These are phyloP conservation scores for Clytia hemisphaerica DNA, from an alignment of 30 jellyfish, hydroid and myxozoan species.

Conservation along the genomic window DNA sequence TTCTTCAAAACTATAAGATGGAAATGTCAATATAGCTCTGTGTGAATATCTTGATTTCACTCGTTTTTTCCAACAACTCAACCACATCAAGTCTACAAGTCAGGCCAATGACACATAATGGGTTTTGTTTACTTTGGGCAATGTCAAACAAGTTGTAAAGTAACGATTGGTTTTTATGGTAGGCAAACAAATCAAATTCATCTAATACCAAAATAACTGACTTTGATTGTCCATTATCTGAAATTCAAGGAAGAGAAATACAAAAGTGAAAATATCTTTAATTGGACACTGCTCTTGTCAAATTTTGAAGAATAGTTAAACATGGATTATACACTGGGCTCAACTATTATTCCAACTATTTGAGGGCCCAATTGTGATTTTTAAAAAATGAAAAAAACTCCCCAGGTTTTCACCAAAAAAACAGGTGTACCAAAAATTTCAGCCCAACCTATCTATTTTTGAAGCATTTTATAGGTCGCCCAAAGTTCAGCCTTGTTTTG, in stretches of 20 bases:
- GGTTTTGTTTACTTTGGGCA: conserved; percentile 67
- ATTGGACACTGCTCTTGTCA: too few species aligned
- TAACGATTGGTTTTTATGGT: conserved; percentile 86
- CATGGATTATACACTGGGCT: too few species aligned
- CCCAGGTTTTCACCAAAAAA: too few species aligned
- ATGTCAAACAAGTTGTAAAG: conserved; percentile 84
- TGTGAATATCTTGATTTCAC: conserved; percentile 92
- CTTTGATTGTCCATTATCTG: conserved; percentile 61
- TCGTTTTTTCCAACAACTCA: conserved; percentile 84
- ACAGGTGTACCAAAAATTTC: too few species aligned
- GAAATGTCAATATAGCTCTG: conserved; percentile 78
- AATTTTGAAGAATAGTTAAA: too few species aligned
- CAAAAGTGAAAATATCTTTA: neutral
- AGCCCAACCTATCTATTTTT: too few species aligned
- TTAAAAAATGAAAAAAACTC: too few species aligned
- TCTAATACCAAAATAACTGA: conserved; percentile 74
- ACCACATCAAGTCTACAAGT: conserved; percentile 94
- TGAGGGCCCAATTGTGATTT: too few species aligned
- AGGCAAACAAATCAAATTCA: conserved; percentile 85
- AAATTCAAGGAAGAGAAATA: neutral
- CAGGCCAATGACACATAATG: conserved; percentile 80
- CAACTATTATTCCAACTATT: too few species aligned
- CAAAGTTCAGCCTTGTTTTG: too few species aligned
- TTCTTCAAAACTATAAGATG: conserved; percentile 46
- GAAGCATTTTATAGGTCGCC: too few species aligned